Base-by-base conservation (phyloP, 2,113 vertebrate species). In the Vireo altiloquus region DNA sequence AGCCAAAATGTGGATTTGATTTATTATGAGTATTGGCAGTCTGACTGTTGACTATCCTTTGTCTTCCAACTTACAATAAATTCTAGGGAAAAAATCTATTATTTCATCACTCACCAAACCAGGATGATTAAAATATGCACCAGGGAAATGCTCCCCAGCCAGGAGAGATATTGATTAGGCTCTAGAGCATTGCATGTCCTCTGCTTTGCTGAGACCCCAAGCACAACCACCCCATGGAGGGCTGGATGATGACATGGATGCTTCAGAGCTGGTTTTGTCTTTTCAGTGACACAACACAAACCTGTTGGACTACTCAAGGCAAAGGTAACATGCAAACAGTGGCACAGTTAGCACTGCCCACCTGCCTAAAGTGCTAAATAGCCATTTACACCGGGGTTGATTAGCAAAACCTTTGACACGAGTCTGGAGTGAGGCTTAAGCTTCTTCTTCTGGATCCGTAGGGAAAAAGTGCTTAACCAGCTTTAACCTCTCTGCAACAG, bases 1-100 rank as follows among this genome's bases (percentile, higher is more conserved):
- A 75, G 83, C 71, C 94, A 95, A 86, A 96, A 94, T 65, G 56
- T 95, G 91, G 85, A 71, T 95, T 83, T 92, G 60, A 91, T 97
- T 95, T 95, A 57, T 77, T 94, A 65, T 0, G 1, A 94, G 35
- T 78, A 47, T 84, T 93, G 91, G 90, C 87, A 93, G 71, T 42
- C 93, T 76, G 47, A 89, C 47, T 84, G 42, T 56, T 96, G 79
- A 80, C 64, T 1, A 0, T 85, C 35, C 50, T 87, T 77, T 92
- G 61, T 80, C 47, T 87, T 91, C 85, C 68, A 95, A 63, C 40
- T 30, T 90, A 54, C 35, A 82, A 90, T 96, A 96, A 94, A 94
- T 94, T 89, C 72, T 47, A 49, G 30, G 49, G 39, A 82, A 74
- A 83, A 83, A 83, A 77, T 28, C 31, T 47, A 74, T 86, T 82